Evolutionary conservation across 2,113 vertebrate genomes (phyloP), one percentile per base, ranked within the genome.

Genomic region (Ellobius talpinus): DNA sequence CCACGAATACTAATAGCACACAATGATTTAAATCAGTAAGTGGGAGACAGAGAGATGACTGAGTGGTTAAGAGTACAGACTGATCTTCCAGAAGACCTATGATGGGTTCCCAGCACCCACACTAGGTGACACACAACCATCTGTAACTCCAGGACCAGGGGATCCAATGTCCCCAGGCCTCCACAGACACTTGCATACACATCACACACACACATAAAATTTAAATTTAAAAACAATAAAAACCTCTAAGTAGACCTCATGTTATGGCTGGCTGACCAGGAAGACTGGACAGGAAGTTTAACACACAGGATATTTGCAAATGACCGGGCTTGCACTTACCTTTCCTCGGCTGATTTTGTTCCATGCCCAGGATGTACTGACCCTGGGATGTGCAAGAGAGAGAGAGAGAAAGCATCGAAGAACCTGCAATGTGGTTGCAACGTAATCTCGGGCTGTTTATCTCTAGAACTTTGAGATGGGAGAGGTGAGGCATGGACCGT

Each of bases 251-350:
- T 16, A 88, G 72, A 33, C 21, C 66, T 39, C 70, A 26, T 70
- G 1, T n/a, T 31, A 33, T 50, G 6, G 1, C 13, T 50, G 6
- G 1, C 10, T 9, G 24, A 12, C 45, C 39, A n/a, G 11, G 72
- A 91, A 26, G 16, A 82, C 19, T 36, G 21, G 36, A 42, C 7
- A 42, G 74, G n/a, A 76, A 36, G 11, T 50, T 90, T 91, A 14
- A 39, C 63, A 33, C 23, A 45, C 85, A 87, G 33, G 47, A 84
- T 3, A 26, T 29, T 74, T 74, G 63, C n/a, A 73, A 73, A n/a
- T 74, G 87, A 78, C 66, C 78, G 33, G 4, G 26, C 36, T 70
- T n/a, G 33, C 23, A 61, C 52, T 55, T 73, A 12, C 58, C 47
- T 89, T 31, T 7, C 5, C 61, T 87, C 12, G 3, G 10, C 6